phyloP scores from a whole-genome alignment of 2,888 invertebrate species.

The Diloba caeruleocephala region DNA sequence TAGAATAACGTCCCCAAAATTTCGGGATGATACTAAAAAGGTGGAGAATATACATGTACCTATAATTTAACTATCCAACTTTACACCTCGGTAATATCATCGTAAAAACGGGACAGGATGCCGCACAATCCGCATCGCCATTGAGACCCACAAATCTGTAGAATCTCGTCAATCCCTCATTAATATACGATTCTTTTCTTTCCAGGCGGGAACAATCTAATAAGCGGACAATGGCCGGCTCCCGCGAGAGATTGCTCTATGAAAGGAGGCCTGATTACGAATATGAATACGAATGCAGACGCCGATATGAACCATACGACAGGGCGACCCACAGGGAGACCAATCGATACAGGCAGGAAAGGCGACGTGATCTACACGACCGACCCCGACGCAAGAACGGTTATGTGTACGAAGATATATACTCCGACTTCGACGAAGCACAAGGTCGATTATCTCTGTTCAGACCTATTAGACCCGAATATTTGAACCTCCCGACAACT shows the following conservation, averaged over 20 bases:
- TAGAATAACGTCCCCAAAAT: constrained; percentile 26
- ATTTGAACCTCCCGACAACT: constrained; percentile 78
- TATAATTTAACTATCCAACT: constrained; percentile 43
- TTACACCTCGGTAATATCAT: constrained; percentile 37
- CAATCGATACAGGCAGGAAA: constrained; percentile 67
- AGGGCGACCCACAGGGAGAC: constrained; percentile 51
- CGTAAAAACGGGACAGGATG: constrained; percentile 39
- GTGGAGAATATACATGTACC: constrained; percentile 24
- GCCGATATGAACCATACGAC: constrained; percentile 65
- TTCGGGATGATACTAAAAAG: constrained; percentile 36
- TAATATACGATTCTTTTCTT: constrained; percentile 69
- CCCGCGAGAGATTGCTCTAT: constrained; percentile 80
- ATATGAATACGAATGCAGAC: constrained; percentile 68
- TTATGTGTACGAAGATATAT: constrained; percentile 86
- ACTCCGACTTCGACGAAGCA: constrained; percentile 85
- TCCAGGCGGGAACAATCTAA: constrained; percentile 71
- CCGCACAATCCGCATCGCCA: constrained; percentile 25
- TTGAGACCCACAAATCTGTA: constrained; percentile 51
- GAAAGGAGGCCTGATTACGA: constrained; percentile 76
- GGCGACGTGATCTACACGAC: constrained; percentile 53
- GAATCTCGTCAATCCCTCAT: constrained; percentile 52
- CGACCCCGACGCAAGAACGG: constrained; percentile 80
- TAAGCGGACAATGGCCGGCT: constrained; percentile 79
- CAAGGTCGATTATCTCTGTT: constrained; percentile 84
- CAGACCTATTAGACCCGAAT: constrained; percentile 85